Base-by-base conservation (phyloP, 2,797 vertebrate species). In the Dallia pectoralis region DNA sequence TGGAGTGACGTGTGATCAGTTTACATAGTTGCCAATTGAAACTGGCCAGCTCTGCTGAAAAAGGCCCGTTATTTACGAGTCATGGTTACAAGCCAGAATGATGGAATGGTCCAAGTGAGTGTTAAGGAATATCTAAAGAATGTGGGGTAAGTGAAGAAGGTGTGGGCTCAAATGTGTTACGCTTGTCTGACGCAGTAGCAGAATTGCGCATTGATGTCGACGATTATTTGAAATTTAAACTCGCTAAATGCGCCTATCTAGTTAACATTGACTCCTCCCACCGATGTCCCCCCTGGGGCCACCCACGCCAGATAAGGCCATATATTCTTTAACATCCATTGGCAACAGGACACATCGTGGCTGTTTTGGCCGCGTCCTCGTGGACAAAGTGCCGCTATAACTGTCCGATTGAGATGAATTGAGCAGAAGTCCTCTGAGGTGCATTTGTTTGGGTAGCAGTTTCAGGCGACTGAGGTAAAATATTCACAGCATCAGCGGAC, bases 401-500 rank as follows among this genome's bases (percentile, higher is more conserved):
- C 74, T 65, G 74, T 22, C 78, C 88, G 88, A 90, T 88, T 85
- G 87, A 92, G 88, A 91, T 81, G 81, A 91, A 89, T 89, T 70
- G 79, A 86, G 83, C 77, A 74, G 78, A 80, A 85, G 78, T 78
- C 85, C 85, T 91, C 85, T 71, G 74, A 72, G 81, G 77, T 83
- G 44, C 84, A 61, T 89, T 90, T 89, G 88, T 93, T 91, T 90
- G 80, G 81, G 77, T 84, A 73, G 71, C 82, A 67, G 79, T 90
- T 88, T 88, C 78, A 89, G 80, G 80, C 89, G 90, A 93, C 82
- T 83, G 86, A 91, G 91, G 85, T 81, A 62, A 90, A 90, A 91
- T 90, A 92, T 89, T 88, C 84, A 86, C 74, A 66, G 83, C 82
- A 72, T 89, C 88, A 90, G 89, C 86, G 82, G 81, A 75, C 82